Conservation (phyloP, 1,140 invertebrate genomes). For the Panulirus ornatus region DNA sequence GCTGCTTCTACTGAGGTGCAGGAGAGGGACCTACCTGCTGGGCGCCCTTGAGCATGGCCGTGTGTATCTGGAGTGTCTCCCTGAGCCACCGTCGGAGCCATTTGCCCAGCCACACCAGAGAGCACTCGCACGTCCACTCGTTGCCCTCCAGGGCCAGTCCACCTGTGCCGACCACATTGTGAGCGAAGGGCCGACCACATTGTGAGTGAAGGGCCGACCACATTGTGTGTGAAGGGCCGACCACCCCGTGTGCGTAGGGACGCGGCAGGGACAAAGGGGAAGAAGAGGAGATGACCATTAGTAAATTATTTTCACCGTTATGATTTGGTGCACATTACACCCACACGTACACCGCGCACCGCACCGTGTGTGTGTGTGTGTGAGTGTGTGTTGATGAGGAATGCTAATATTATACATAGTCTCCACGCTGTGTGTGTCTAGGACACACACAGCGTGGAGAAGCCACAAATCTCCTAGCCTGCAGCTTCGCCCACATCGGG, state of each 20-base stretch:
- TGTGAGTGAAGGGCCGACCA: background rate
- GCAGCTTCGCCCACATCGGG: no score
- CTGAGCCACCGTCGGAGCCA: constrained; percentile 91
- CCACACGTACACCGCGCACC: no score
- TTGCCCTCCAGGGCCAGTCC: constrained; percentile 90
- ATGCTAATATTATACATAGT: no score
- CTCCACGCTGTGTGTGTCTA: no score
- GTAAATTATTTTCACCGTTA: no score
- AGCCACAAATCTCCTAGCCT: no score
- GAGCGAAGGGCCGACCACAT: constrained; percentile 62
- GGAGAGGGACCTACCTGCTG: constrained; percentile 76
- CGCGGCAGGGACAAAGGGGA: background rate
- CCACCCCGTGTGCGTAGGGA: background rate
- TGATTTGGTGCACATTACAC: no score
- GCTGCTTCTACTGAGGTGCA: no score
- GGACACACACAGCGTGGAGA: no score
- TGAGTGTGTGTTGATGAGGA: no score
- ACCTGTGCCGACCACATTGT: no score
- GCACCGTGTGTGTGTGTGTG: no score
- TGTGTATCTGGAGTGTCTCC: constrained; percentile 87
- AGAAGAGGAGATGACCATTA: background rate
- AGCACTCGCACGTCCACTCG: constrained; percentile 91
- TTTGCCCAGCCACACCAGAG: constrained; percentile 91
- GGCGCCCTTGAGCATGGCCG: constrained; percentile 81
- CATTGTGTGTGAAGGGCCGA: background rate